Evolutionary conservation across 2,797 vertebrate genomes (phyloP).

Genomic region (Amazona finschi): DNA sequence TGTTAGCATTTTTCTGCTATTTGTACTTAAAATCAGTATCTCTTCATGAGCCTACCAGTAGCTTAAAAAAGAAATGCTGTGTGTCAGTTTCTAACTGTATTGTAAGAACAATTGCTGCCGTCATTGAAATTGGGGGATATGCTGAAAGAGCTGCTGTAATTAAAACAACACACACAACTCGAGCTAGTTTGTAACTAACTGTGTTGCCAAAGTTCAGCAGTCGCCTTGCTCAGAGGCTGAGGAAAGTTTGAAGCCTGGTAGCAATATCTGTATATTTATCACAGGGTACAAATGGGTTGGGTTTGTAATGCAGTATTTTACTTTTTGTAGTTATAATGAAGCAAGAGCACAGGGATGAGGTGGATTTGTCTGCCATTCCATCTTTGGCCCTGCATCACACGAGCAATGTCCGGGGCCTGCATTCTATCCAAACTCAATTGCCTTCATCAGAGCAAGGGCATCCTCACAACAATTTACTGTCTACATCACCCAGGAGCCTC

Average conservation of each 20-base stretch:
- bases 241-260: background rate
- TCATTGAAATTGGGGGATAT: background rate
- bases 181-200: no score
- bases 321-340: slow-evolving; percentile 88
- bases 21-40: background rate
- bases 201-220: background rate
- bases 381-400: slow-evolving; percentile 81
- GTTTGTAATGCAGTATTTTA: slow-evolving; percentile 14
- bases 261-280: background rate
- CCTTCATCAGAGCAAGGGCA: slow-evolving; percentile 89
- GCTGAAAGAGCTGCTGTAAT: background rate
- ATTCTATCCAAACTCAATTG: slow-evolving; percentile 82
- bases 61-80: no score
- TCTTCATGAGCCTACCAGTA: background rate
- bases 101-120: background rate
- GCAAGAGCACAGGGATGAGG: slow-evolving; percentile 92
- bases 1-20: background rate
- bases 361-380: slow-evolving; percentile 84
- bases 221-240: background rate
- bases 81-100: background rate
- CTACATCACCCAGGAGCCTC: slow-evolving; percentile 85
- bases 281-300: background rate
- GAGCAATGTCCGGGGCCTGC: slow-evolving; percentile 69
- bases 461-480: slow-evolving; percentile 84
- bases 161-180: accelerated